Evolutionary conservation across 64 coral and sea anemone genomes (phyloP), one percentile per base, ranked within the genome.

Genomic region (Stylophora pistillata): DNA sequence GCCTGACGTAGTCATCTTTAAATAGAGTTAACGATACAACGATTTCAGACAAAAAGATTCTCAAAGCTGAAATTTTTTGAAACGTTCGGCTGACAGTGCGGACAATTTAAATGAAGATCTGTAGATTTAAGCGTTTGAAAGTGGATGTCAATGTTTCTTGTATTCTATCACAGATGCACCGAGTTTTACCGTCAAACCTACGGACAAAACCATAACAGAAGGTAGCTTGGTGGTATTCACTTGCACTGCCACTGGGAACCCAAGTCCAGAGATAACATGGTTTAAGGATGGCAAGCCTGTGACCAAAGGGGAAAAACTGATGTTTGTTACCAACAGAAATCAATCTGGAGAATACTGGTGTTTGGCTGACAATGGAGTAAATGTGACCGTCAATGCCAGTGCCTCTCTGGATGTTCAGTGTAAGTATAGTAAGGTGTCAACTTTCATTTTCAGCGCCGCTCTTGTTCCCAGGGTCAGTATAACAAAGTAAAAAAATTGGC

Each of bases 271-370:
- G 30, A 81, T 81, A 20, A 62, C 78, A 0, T 81, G 78, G 78
- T 33, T 15, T 27, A 81, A 81, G 20, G 57, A 62, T 32, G 56
- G 26, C 13, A 61, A 30, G 54, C 9, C 10, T 2, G 29, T 62
- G 1, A 28, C 28, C 9, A 62, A 14, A 32, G 78, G 57, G 61
- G 27, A 81, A 3, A 81, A 12, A 34, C 29, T 81, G 29, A 61
- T 14, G 28, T 63, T 81, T 81, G 15, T 30, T 17, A 56, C 29
- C 13, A 18, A 20, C 3, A 61, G 78, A 27, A 81, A 81, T 81
- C n/a, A 32, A 6, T 81, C 78, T 81, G 78, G 78, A 20, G 29
- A 62, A 61, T 81, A 81, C 28, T 81, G 78, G 78, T 81, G 78
- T 62, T 33, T 18, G 18, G 57, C 78, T 13, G 78, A 61, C 23